Conservation (phyloP, 2,113 vertebrate species). For the cattle (Bos taurus) region DNA sequence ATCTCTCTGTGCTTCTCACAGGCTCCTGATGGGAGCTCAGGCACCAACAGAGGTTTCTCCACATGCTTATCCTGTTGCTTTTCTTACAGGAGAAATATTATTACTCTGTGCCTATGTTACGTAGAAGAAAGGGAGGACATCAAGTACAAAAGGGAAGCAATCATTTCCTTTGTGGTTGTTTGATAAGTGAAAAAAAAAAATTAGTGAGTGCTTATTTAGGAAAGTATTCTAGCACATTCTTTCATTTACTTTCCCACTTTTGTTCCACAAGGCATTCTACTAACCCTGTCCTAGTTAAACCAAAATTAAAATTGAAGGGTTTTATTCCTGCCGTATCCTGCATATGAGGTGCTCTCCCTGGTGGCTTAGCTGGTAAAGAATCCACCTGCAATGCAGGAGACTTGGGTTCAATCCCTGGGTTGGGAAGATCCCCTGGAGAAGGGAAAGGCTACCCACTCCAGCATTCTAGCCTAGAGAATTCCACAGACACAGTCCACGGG, state of each 20-base stretch:
- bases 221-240: background rate
- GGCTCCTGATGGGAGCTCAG: accelerated
- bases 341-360: background rate
- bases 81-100: background rate
- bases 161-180: background rate
- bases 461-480: background rate
- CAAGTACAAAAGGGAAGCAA: background rate
- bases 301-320: background rate
- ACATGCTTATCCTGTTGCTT: accelerated
- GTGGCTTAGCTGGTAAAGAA: background rate
- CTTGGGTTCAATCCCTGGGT: background rate
- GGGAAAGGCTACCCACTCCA: background rate
- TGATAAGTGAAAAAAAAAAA: background rate
- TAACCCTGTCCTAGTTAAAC: background rate
- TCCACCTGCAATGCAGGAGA: accelerated
- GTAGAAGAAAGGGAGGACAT: background rate
- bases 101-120: background rate
- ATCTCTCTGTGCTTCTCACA: accelerated
- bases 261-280: background rate
- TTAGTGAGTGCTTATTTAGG: background rate
- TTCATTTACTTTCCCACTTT: background rate
- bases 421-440: background rate
- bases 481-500: background rate
- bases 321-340: background rate
- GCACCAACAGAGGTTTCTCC: background rate